Evolutionary conservation across 2,888 invertebrate genomes (phyloP).

Genomic region (Chromoteleia sp.): DNA sequence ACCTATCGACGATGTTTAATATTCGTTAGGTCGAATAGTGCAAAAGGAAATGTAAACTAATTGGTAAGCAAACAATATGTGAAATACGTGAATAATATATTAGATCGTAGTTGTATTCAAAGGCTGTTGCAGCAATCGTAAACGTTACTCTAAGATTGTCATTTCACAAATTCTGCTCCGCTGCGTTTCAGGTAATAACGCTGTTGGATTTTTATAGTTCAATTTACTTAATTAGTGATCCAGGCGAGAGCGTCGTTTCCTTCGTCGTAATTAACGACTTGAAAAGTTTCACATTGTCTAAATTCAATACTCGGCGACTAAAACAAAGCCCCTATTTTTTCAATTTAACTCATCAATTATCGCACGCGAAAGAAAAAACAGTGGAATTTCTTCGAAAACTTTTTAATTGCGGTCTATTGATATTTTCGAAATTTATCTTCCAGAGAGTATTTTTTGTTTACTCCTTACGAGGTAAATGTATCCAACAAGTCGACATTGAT

Average conservation of each 20-base stretch:
- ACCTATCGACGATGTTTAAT: not conserved
- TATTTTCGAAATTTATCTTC: conserved; percentile 37
- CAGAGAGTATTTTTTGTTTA: conserved; percentile 9
- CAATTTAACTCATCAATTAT: conserved; percentile 49
- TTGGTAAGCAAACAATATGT: conserved; percentile 19
- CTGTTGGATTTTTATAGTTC: conserved; percentile 56
- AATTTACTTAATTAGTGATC: conserved; percentile 65
- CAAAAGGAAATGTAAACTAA: not conserved
- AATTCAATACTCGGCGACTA: conserved; percentile 43
- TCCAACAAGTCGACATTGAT: not conserved
- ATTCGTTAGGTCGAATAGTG: not conserved
- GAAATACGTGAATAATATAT: conserved; percentile 23
- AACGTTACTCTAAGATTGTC: conserved; percentile 44
- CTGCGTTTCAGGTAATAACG: conserved; percentile 45
- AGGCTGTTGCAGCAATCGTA: conserved; percentile 45
- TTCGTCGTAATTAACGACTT: conserved; percentile 63
- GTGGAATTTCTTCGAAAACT: conserved; percentile 35
- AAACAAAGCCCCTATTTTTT: conserved; percentile 45
- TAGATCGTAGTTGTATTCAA: conserved; percentile 21
- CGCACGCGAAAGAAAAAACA: conserved; percentile 11
- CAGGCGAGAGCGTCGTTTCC: conserved; percentile 44
- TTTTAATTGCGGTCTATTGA: conserved; percentile 54
- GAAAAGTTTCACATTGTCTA: conserved; percentile 56
- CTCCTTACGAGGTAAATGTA: conserved; percentile 1
- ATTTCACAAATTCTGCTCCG: conserved; percentile 35